Base-by-base conservation (phyloP, 2,113 vertebrate species). In the Onychorhynchus coronatus region DNA sequence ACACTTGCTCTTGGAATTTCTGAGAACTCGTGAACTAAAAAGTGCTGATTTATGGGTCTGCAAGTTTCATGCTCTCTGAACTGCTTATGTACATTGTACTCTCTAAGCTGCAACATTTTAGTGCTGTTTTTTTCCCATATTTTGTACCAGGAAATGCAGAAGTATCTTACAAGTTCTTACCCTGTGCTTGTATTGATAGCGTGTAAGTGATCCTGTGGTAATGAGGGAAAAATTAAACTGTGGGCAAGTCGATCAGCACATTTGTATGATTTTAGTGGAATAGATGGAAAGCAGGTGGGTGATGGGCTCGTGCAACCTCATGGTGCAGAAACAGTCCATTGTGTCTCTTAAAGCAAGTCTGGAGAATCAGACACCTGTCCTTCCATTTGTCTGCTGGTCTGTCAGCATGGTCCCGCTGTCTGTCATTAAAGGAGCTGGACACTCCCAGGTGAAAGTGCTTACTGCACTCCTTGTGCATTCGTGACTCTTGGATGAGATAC, bases 311-410 rank as follows among this genome's bases (percentile, higher is more conserved):
- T 88, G 47, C 17, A 44, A 63, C 59, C 37, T 77, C 37, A 24
- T 1, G 1, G 25, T n/a, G 63, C 10, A 41, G n/a, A 62, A 66
- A 11, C 35, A 42, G n/a, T 49, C 44, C 27, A 39, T 68, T 0
- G 0, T 46, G 2, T 39, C 31, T 75, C 42, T 59, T 52, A 27
- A 53, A 84, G 30, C 8, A 62, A n/a, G 9, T 22, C 16, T 83
- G 58, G 37, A 66, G 44, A 65, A 31, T 17, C 35, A 79, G 27
- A 37, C 6, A 15, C 23, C 6, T 28, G 8, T n/a, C 42, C 37
- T 72, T 62, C 37, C 12, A 6, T n/a, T 47, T 61, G 22, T 37
- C 44, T 85, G 65, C 35, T 77, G 52, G 16, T 62, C 33, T 76
- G 41, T 55, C 65, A 52, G 52, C 0, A 0, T 39, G 17, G 11